Percentiles rank a stretch among this genome's conserved stretches.
phyloP scores from a whole-genome alignment of 1,140 invertebrate species.

The Proctacanthus coquilletti region DNA sequence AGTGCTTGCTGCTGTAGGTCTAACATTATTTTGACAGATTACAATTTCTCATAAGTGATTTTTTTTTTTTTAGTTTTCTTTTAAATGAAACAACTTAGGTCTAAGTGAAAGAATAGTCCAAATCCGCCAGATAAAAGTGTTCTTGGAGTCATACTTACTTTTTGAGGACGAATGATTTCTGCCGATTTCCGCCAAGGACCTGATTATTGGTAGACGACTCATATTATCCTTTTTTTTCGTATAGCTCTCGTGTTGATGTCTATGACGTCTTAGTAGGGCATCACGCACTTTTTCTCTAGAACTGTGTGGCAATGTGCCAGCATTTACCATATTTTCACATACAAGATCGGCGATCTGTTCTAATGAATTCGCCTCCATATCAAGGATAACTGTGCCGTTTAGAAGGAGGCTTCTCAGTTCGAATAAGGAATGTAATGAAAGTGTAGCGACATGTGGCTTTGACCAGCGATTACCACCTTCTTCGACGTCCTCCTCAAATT shows the following conservation, averaged over 20 bases:
- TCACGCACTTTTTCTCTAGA: slow-evolving; percentile 73
- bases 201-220: slow-evolving; percentile 80
- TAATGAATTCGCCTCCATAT: slow-evolving; percentile 72
- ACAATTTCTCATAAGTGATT: background rate
- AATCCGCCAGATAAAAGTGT: slow-evolving; percentile 3
- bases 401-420: slow-evolving; percentile 73
- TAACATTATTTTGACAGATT: too few species aligned
- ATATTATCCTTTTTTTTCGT: slow-evolving; percentile 56
- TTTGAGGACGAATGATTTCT: slow-evolving; percentile 88
- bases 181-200: slow-evolving; percentile 93
- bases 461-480: slow-evolving; percentile 90
- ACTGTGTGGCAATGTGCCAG: slow-evolving; percentile 55
- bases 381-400: slow-evolving; percentile 80
- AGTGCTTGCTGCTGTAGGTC: slow-evolving; percentile 18
- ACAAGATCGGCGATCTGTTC: slow-evolving; percentile 82
- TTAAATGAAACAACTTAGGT: background rate
- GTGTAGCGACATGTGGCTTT: slow-evolving; percentile 84
- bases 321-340: slow-evolving; percentile 80
- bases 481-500: slow-evolving; percentile 90
- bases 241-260: slow-evolving; percentile 80
- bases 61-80: background rate
- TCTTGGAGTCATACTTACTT: slow-evolving; percentile 69
- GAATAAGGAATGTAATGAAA: slow-evolving; percentile 81
- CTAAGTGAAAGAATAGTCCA: background rate
- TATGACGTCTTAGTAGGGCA: slow-evolving; percentile 74